Percentiles rank a stretch among this genome's conserved stretches.
Evolutionary conservation across 2,888 invertebrate species (phyloP).

Genomic region (Drosophila algonquin): DNA sequence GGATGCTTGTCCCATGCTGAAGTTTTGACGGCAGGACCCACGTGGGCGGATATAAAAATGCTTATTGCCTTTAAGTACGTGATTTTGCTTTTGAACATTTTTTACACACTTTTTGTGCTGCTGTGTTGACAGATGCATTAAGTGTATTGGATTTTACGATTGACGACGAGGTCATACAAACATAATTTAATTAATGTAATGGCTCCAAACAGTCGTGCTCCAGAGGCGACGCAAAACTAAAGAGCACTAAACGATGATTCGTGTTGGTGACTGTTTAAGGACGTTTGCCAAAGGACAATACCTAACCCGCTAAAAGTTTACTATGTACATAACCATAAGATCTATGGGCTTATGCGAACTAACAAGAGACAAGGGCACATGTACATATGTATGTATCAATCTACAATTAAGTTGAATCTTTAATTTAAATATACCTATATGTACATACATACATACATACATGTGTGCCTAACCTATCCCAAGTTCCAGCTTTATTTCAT

Average conservation of each 20-base stretch:
- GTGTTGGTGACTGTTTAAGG: no score
- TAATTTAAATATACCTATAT: neutral
- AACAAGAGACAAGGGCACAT: neutral
- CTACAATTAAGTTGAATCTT: neutral
- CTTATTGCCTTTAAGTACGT: conserved; percentile 77
- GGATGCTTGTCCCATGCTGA: conserved; percentile 11
- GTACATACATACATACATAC: no score
- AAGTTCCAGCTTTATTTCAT: conserved; percentile 11
- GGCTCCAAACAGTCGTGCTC: conserved; percentile 44
- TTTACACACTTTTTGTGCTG: conserved; percentile 21
- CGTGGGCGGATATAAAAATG: conserved; percentile 62
- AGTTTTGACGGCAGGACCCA: conserved; percentile 49
- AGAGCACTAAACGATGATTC: no score
- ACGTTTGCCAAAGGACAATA: no score
- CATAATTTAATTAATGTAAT: conserved; percentile 73
- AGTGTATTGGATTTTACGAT: conserved; percentile 70
- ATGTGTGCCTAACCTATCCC: conserved; percentile 10
- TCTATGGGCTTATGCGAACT: neutral
- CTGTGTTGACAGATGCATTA: conserved; percentile 58
- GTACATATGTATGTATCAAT: no score
- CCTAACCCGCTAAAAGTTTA: no score
- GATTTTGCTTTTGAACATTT: conserved; percentile 61
- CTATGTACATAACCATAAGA: conserved; percentile 21
- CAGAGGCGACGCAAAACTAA: conserved; percentile 12
- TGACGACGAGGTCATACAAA: conserved; percentile 48